Evolutionary conservation across 2,113 vertebrate species (phyloP).

Genomic region (Microcebus jonahi): DNA sequence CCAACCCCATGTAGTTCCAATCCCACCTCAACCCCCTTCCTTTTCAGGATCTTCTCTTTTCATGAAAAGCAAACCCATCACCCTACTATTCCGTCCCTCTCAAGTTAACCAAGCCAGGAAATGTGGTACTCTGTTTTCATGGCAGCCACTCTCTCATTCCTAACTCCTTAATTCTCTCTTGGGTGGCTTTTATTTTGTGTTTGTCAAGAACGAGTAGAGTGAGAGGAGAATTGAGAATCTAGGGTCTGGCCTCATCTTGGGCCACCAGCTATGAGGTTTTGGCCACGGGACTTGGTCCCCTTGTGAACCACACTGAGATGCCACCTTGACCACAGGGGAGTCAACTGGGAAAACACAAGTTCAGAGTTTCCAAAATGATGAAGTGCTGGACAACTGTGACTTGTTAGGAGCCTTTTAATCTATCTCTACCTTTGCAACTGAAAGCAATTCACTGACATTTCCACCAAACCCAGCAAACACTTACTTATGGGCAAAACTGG

Average conservation of each 20-base stretch:
- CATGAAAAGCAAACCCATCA: neutral
- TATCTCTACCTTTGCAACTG: neutral
- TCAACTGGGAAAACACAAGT: neutral
- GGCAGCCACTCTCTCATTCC: fast-evolving
- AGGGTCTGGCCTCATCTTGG: neutral
- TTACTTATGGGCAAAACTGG: too few relatives aligned
- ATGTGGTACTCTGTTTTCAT: neutral
- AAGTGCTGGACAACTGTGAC: neutral
- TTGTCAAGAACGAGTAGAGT: neutral
- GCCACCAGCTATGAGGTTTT: neutral
- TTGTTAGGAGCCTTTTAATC: too few relatives aligned
- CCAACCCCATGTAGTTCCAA: fast-evolving
- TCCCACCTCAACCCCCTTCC: fast-evolving
- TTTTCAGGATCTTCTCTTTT: neutral
- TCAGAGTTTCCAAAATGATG: neutral
- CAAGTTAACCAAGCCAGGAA: neutral
- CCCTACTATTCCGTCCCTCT: neutral
- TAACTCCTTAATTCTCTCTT: neutral
- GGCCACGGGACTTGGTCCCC: too few relatives aligned
- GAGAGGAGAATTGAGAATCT: neutral
- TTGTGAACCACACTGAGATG: too few relatives aligned
- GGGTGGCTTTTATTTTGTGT: neutral
- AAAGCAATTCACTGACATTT: neutral
- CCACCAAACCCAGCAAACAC: neutral
- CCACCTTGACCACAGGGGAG: fast-evolving